phyloP scores from a whole-genome alignment of 2,888 invertebrate species.

The Cyrtodaria siliqua region DNA sequence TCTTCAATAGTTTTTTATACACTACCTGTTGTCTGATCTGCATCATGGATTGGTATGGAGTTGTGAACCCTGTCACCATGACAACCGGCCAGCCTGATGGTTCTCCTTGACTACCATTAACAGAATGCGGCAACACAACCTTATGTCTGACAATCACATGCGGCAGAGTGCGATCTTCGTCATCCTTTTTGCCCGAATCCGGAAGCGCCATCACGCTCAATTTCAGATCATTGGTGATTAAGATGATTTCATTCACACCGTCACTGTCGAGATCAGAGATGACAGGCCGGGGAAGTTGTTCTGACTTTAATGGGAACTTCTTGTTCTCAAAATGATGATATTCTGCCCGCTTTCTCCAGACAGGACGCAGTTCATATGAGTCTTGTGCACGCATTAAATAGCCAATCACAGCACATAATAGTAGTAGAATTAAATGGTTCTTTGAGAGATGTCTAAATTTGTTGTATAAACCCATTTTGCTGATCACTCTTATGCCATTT shows the following conservation, averaged over 20 bases:
- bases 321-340: constrained; percentile 75
- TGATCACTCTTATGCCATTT: no score
- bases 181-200: constrained; percentile 62
- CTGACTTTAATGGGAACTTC: constrained; percentile 71
- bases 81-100: constrained; percentile 74
- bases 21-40: constrained; percentile 81
- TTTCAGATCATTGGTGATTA: constrained; percentile 79
- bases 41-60: constrained; percentile 76
- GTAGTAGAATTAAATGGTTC: constrained; percentile 74
- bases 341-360: constrained; percentile 80
- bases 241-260: constrained; percentile 81
- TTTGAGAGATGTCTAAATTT: constrained; percentile 42
- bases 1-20: no score
- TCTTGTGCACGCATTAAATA: constrained; percentile 82
- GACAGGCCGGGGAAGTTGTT: constrained; percentile 78
- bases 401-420: constrained; percentile 78
- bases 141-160: constrained; percentile 80
- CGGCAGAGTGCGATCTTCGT: constrained; percentile 74
- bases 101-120: constrained; percentile 47
- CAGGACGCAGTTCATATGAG: constrained; percentile 78
- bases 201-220: constrained; percentile 79
- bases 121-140: constrained; percentile 66
- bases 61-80: constrained; percentile 81
- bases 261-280: constrained; percentile 84
- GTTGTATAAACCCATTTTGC: constrained; percentile 13